phyloP scores from a whole-genome alignment of 2,797 vertebrate species.

The Glyptemys insculpta region DNA sequence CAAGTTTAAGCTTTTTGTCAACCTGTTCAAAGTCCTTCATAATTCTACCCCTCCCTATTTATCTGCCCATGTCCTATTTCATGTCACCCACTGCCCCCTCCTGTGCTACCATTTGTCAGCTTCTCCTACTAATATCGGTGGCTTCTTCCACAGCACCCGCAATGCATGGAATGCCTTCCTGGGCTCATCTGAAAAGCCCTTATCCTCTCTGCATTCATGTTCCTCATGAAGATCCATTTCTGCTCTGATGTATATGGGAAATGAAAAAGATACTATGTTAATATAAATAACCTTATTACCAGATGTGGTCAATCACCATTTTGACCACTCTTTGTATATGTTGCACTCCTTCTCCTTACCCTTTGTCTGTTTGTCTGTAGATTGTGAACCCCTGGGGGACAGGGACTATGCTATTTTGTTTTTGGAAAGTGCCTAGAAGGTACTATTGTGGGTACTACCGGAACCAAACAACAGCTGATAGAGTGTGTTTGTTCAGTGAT shows the following conservation, averaged over 20 bases:
- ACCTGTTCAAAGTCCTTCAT: rapidly evolving
- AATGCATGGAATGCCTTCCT: not conserved
- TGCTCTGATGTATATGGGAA: not conserved
- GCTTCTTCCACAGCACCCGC: not conserved
- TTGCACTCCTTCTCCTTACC: not conserved
- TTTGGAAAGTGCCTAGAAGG: conserved; percentile 17
- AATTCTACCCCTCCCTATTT: not conserved
- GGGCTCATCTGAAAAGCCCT: not conserved
- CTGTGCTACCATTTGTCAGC: not conserved
- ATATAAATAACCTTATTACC: not conserved
- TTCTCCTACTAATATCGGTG: not conserved
- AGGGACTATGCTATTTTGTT: not conserved
- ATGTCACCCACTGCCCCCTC: not conserved
- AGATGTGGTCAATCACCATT: conserved; percentile 2
- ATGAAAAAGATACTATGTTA: not conserved
- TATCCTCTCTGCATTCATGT: not conserved
- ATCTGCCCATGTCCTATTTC: not conserved
- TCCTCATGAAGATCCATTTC: not conserved
- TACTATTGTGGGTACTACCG: not conserved
- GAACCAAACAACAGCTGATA: conserved; percentile 2
- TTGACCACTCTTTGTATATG: not conserved
- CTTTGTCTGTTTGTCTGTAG: not conserved
- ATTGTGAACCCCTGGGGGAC: not conserved
- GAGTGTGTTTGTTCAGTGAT: conserved; percentile 23
- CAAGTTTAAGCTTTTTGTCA: not conserved